Conservation (phyloP, 2,113 vertebrate species). For the Erinaceus europaeus region DNA sequence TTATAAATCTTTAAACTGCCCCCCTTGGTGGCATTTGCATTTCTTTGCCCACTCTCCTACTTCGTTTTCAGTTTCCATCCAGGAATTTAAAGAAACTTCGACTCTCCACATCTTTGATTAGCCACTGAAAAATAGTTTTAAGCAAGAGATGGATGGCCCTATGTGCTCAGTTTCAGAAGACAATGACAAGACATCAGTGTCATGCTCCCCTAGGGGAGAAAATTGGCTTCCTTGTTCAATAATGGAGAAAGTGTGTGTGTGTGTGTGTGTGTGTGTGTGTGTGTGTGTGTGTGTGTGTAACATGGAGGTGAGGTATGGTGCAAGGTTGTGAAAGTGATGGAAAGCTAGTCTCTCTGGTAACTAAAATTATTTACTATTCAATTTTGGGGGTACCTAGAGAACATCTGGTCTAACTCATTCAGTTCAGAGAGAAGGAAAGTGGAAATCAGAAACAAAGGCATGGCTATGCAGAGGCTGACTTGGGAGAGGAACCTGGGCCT, state of each 20-base stretch:
- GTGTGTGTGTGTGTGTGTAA: not conserved
- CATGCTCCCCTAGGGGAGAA: not conserved
- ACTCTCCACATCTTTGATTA: conserved; percentile 10
- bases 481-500: not conserved
- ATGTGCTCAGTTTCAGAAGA: not conserved
- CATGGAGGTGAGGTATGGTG: not conserved
- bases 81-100: conserved; percentile 30
- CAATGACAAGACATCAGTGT: not conserved
- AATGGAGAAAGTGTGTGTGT: not conserved
- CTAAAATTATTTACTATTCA: not conserved
- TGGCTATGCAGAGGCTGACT: not conserved
- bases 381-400: not conserved
- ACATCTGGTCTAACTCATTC: not conserved
- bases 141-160: not conserved
- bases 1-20: conserved; percentile 62
- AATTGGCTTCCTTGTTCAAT: too few relatives aligned
- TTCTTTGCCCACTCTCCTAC: conserved; percentile 18
- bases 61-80: conserved; percentile 3
- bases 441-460: not conserved
- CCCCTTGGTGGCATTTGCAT: conserved; percentile 58
- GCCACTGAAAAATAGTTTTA: conserved; percentile 36
- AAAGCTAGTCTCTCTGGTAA: not conserved
- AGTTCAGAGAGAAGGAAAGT: not conserved
- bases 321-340: not conserved
- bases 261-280: not conserved